Evolutionary conservation across 2,113 vertebrate genomes (phyloP).

Genomic region (cattle (Bos taurus)): ARS-UCD2.0 NC_037342.1:29980001-29980500

Average conservation of each 20-base stretch:
- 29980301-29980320: neutral
- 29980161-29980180: neutral
- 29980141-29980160: neutral
- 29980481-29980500: neutral
- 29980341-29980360: neutral
- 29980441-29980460: too few species aligned
- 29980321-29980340: neutral
- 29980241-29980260: neutral
- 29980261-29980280: neutral
- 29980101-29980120: neutral
- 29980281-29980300: neutral
- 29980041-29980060: neutral
- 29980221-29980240: neutral
- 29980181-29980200: neutral
- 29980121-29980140: neutral
- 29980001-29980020: neutral
- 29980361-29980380: neutral
- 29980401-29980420: neutral
- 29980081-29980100: neutral
- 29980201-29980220: neutral
- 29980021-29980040: neutral
- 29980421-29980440: neutral
- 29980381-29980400: neutral
- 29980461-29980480: neutral
- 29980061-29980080: neutral